phyloP scores from a whole-genome alignment of 2,888 invertebrate genomes.

The Acrobasis repandana region DNA sequence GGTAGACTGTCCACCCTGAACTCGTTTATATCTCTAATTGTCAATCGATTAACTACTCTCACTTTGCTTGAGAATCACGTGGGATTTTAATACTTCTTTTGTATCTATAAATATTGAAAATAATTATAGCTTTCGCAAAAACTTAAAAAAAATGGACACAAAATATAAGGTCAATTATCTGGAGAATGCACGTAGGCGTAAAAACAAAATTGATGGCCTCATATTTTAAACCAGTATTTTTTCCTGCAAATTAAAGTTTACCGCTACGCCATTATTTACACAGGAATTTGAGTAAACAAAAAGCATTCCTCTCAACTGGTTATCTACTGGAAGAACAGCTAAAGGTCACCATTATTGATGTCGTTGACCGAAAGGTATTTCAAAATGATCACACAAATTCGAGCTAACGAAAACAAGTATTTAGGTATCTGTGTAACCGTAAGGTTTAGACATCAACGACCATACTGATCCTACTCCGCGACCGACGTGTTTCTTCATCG shows the following conservation, averaged over 20 bases:
- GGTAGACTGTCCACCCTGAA: constrained; percentile 6
- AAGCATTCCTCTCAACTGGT: constrained; percentile 19
- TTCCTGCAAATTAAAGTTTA: constrained; percentile 18
- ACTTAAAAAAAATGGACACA: background rate
- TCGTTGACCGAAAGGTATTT: constrained; percentile 45
- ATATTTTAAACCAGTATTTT: constrained; percentile 15
- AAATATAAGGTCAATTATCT: background rate
- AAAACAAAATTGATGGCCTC: constrained; percentile 16
- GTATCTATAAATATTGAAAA: no score
- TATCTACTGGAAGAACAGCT: constrained; percentile 18
- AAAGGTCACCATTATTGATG: constrained; percentile 30
- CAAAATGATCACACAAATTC: constrained; percentile 46
- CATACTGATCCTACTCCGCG: constrained; percentile 56
- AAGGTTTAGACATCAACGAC: constrained; percentile 58
- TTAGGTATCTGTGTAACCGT: constrained; percentile 48
- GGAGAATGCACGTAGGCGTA: background rate
- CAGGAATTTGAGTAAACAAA: constrained; percentile 19
- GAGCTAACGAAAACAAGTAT: constrained; percentile 49
- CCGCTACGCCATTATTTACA: constrained; percentile 21
- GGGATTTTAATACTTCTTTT: no score
- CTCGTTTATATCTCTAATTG: constrained; percentile 3
- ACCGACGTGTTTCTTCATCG: constrained; percentile 65
- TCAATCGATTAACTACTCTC: background rate
- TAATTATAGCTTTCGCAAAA: background rate
- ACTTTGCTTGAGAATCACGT: background rate